Evolutionary conservation across 2,888 invertebrate genomes (phyloP).

Genomic region (Eupithecia inturbata): DNA sequence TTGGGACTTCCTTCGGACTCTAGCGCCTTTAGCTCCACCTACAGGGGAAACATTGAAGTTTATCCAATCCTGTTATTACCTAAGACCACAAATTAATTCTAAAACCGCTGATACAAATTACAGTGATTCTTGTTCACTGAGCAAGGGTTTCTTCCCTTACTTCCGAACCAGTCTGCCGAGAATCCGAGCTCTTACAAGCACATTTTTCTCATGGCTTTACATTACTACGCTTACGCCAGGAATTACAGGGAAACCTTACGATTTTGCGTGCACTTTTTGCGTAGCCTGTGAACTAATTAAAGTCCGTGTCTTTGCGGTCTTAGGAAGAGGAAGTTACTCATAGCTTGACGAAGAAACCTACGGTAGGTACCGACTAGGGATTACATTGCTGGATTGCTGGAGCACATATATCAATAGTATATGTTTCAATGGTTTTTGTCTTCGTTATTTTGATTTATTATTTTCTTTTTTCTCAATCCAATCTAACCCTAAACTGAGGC

Average conservation of each 20-base stretch:
- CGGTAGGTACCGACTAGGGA: too few relatives aligned
- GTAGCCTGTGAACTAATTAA: conserved; percentile 20
- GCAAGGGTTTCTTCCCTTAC: conserved; percentile 60
- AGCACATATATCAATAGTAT: too few relatives aligned
- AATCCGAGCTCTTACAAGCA: conserved; percentile 74
- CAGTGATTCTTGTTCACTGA: conserved; percentile 60
- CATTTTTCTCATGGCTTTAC: conserved; percentile 62
- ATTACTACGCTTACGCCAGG: conserved; percentile 45
- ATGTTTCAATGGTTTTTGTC: too few relatives aligned
- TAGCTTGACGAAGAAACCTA: neutral
- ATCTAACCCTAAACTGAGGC: too few relatives aligned
- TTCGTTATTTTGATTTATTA: too few relatives aligned
- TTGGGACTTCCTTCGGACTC: too few relatives aligned
- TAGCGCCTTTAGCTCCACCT: too few relatives aligned
- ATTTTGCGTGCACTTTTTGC: conserved; percentile 37
- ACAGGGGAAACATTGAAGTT: too few relatives aligned
- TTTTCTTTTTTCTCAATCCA: too few relatives aligned
- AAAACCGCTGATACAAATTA: conserved; percentile 44
- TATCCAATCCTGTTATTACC: too few relatives aligned
- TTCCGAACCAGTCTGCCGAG: conserved; percentile 71
- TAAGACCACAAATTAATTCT: neutral
- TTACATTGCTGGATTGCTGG: too few relatives aligned
- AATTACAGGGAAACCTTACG: conserved; percentile 64
- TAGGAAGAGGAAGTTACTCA: conserved; percentile 9
- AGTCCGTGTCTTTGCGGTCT: conserved; percentile 8